Base-by-base conservation (phyloP, 2,888 invertebrate species). In the Beris chalybata region DNA sequence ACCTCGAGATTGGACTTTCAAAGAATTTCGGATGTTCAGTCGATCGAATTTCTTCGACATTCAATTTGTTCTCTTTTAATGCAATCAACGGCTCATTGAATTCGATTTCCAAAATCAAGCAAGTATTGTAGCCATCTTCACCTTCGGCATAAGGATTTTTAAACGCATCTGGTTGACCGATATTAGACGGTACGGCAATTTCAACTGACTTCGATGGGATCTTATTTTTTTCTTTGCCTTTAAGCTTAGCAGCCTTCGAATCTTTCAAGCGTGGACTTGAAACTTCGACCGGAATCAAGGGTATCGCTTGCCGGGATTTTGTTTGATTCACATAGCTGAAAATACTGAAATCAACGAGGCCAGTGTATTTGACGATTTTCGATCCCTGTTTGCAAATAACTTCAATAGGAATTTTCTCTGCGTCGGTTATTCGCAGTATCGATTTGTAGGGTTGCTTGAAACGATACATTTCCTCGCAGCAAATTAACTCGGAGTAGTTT, bases 101-200 rank as follows among this genome's bases (percentile, higher is more conserved):
- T 44, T 44, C 43, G 29, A 66, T 45, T 4, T 59, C 55, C 15
- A 69, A 4, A 4, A 56, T 13, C 31, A 64, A 4, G 22, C 64
- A 58, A n/a, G 66, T 44, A 29, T 22, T 66, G 4, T 52, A 58
- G 3, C 58, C 64, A 32, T 68, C 43, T 4, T 65, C 65, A 54
- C 48, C 48, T 22, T 45, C 22, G 1, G 58, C 58, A 38, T 52
- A 61, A 22, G 38, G 52, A n/a, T 5, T 13, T 32, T 50, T 32
- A 12, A 12, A 5, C 5, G 22, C 29, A 13, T 15, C 22, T 9
- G 11, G 43, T 7, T 5, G 38, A 31, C 13, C 32, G 11, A 4
- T 15, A 15, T n/a, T 12, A 12, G 56, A 13, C 43, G 6, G 30
- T 22, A 3, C 5, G 12, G 9, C 1, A 9, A 7, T 38, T 38